Conservation (phyloP, 2,888 invertebrate genomes). For the Drosophila phalerata region DNA sequence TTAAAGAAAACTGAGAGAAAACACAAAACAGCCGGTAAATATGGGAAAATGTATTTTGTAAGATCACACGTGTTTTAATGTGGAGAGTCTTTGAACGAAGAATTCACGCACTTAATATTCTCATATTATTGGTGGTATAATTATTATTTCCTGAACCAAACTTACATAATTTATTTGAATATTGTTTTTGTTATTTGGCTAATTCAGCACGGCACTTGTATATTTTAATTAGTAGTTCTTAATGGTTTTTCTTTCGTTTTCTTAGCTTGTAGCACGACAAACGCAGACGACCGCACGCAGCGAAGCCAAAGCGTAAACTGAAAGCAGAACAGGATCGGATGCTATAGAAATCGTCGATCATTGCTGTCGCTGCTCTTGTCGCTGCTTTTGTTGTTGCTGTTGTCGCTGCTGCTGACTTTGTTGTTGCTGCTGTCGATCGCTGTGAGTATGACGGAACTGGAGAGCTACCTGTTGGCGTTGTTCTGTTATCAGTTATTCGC, state of each 20-base stretch:
- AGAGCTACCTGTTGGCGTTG: conserved; percentile 36
- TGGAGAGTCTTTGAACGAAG: background rate
- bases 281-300: conserved; percentile 71
- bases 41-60: conserved; percentile 22
- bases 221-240: background rate
- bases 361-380: conserved; percentile 15
- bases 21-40: conserved; percentile 42
- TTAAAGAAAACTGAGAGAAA: conserved; percentile 13
- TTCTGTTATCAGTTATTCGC: conserved; percentile 44
- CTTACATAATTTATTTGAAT: conserved; percentile 61
- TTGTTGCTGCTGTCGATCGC: conserved; percentile 30
- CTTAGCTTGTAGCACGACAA: conserved; percentile 38
- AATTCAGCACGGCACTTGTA: conserved; percentile 38
- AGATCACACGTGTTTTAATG: conserved; percentile 48
- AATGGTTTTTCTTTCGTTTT: conserved; percentile 2
- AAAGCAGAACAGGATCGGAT: conserved; percentile 68
- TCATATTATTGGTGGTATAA: conserved; percentile 4
- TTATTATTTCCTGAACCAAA: conserved; percentile 16
- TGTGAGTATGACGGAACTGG: conserved; percentile 18
- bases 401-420: background rate
- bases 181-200: conserved; percentile 34
- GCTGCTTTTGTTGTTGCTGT: conserved; percentile 8
- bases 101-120: conserved; percentile 28
- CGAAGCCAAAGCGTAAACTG: conserved; percentile 74
- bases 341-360: conserved; percentile 65